Percentiles rank a stretch among this genome's conserved stretches.
Evolutionary conservation across 2,113 vertebrate species (phyloP).

Genomic region (Hemibagrus wyckioides): DNA sequence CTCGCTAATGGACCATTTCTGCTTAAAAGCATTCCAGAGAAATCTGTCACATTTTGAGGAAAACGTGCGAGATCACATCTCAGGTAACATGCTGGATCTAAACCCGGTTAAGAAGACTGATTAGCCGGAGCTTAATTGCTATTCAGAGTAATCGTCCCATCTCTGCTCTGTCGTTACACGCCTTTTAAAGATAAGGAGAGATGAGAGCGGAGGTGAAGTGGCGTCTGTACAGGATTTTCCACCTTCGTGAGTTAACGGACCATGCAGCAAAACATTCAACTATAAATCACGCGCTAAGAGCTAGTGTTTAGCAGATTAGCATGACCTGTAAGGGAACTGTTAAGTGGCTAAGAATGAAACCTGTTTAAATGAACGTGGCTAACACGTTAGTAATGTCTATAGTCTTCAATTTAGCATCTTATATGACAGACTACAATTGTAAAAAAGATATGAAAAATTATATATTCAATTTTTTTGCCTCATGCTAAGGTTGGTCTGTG

Average conservation of each 20-base stretch:
- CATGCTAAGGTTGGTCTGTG: background rate
- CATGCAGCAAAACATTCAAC: background rate
- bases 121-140: background rate
- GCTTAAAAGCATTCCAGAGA: background rate
- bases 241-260: background rate
- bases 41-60: background rate
- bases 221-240: background rate
- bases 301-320: background rate
- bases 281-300: background rate
- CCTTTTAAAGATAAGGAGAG: background rate
- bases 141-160: background rate
- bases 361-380: background rate
- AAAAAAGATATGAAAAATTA: background rate
- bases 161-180: background rate
- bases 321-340: background rate
- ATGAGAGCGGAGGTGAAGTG: background rate
- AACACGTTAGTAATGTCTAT: background rate
- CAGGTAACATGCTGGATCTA: conserved; percentile 3
- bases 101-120: background rate
- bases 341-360: background rate
- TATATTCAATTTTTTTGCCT: background rate
- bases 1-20: background rate
- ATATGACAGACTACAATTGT: background rate
- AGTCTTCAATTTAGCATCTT: background rate
- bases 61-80: background rate